Percentiles rank a stretch among this genome's conserved stretches.
phyloP scores from a whole-genome alignment of 2,797 vertebrate species.

The Sebastes itinus region DNA sequence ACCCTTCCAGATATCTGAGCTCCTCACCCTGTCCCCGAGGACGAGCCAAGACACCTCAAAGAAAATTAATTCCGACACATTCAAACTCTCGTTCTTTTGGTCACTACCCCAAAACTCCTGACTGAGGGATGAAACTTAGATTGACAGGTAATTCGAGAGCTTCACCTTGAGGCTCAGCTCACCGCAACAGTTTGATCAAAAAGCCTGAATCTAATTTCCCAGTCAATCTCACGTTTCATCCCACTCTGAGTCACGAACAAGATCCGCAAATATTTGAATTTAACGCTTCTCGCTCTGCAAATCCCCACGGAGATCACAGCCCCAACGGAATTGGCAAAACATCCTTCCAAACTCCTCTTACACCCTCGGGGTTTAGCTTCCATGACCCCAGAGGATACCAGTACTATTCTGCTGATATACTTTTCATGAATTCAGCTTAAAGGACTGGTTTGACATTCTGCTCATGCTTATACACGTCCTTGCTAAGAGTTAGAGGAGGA shows the following conservation, averaged over 20 bases:
- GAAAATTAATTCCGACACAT: not conserved
- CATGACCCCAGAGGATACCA: not conserved
- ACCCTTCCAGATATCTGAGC: not conserved
- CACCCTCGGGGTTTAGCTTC: fast-evolving
- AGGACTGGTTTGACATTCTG: not conserved
- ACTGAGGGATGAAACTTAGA: not conserved
- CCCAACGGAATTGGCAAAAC: not conserved
- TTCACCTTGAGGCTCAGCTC: conserved; percentile 9
- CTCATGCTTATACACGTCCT: not conserved
- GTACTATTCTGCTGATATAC: not conserved
- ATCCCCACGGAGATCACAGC: not conserved
- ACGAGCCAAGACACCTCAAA: not conserved
- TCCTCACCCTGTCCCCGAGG: not conserved
- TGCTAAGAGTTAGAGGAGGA: not conserved
- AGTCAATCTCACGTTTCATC: not conserved
- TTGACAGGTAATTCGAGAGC: conserved; percentile 6
- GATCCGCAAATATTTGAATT: not conserved
- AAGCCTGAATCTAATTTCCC: not conserved
- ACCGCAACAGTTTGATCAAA: not conserved
- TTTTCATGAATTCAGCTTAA: not conserved
- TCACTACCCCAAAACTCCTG: not conserved
- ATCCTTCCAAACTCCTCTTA: not conserved
- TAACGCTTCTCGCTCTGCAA: not conserved
- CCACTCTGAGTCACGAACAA: not conserved
- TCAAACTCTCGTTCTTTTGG: not conserved